These are phyloP conservation scores for Anoura caudifer DNA, from an alignment of 2,113 vertebrate species.

Conservation along the genomic window DNA sequence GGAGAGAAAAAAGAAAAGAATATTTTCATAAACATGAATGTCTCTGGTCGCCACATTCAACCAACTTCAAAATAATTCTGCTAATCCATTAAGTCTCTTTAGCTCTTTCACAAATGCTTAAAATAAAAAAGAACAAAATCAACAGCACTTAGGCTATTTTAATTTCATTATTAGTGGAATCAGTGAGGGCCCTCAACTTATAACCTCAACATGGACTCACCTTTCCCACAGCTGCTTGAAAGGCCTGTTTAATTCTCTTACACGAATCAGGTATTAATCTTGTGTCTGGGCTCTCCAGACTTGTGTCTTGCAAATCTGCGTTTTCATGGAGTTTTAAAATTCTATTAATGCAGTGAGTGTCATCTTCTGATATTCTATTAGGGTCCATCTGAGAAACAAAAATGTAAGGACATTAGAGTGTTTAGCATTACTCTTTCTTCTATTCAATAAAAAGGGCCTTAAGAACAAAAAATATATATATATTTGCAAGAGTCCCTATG, in stretches of 20 bases:
- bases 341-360: slow-evolving; percentile 80
- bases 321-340: slow-evolving; percentile 80
- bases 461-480: not conserved
- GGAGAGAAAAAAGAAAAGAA: not conserved
- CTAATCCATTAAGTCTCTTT: not conserved
- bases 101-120: slow-evolving; percentile 2
- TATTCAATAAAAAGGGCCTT: slow-evolving; percentile 16
- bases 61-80: slow-evolving; percentile 16
- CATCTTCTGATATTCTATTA: slow-evolving; percentile 83
- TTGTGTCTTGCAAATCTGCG: slow-evolving; percentile 75
- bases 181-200: not conserved
- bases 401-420: not conserved
- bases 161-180: not conserved
- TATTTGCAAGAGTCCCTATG: not conserved
- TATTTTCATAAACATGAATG: not conserved
- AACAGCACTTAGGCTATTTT: not conserved
- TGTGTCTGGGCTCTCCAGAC: slow-evolving; percentile 77
- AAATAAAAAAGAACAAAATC: slow-evolving; percentile 20
- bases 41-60: not conserved
- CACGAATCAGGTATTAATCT: slow-evolving; percentile 82
- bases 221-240: slow-evolving; percentile 81
- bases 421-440: not conserved
- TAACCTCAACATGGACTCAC: slow-evolving; percentile 56
- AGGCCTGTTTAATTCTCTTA: slow-evolving; percentile 81
- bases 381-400: slow-evolving; percentile 82